Evolutionary conservation across 2,797 vertebrate genomes (phyloP).

Genomic region (Leucoraja ocellata): DNA sequence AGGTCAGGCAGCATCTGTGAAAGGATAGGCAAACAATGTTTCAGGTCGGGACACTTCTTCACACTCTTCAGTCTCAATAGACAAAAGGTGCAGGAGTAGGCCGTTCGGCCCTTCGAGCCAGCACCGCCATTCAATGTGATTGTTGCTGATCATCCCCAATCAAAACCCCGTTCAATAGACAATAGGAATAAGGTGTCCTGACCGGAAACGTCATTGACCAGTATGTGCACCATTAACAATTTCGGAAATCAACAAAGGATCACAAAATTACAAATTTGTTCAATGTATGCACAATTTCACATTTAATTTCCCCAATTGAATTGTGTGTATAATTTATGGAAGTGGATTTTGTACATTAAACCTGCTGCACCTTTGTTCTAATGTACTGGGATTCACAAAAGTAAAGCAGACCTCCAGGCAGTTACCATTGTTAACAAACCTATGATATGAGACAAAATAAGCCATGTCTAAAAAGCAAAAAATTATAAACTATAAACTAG

Average conservation of each 20-base stretch:
- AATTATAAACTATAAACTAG: background rate
- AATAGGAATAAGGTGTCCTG: no score
- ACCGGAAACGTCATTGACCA: no score
- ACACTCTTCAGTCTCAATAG: no score
- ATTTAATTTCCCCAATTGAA: background rate
- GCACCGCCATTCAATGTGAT: no score
- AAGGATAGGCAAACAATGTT: no score
- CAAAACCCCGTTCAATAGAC: no score
- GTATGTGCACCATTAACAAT: background rate
- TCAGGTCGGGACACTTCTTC: no score
- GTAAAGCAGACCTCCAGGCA: background rate
- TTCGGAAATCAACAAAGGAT: background rate
- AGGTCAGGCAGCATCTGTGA: no score
- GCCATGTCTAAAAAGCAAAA: background rate
- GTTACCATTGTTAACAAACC: background rate
- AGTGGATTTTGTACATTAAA: background rate
- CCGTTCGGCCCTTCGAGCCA: no score
- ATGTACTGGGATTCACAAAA: no score
- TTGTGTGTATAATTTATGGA: background rate
- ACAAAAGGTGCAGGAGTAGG: no score
- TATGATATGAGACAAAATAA: background rate
- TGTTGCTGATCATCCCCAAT: no score
- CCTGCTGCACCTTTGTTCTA: background rate
- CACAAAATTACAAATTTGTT: slow-evolving; percentile 15
- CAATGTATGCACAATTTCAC: background rate